These are phyloP conservation scores for Peromyscus attwateri DNA, from an alignment of 2,797 vertebrate genomes.

Conservation along the genomic window DNA sequence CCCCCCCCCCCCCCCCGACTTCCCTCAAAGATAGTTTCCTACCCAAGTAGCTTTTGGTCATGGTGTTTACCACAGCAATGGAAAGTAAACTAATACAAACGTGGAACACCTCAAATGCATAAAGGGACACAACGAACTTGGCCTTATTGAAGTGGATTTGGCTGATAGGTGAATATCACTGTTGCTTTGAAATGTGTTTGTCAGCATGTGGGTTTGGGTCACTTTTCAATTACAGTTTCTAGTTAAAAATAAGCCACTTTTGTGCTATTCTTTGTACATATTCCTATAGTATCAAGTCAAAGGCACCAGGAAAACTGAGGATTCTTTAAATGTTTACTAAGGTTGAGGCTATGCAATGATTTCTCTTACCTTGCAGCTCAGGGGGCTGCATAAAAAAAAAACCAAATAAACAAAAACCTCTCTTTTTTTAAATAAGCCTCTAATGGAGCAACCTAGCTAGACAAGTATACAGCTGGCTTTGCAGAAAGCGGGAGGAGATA, in stretches of 20 bases:
- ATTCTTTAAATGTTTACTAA: conserved; percentile 35
- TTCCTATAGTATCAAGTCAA: neutral
- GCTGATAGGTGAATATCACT: conserved; percentile 36
- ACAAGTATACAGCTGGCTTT: neutral
- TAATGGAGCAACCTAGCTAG: neutral
- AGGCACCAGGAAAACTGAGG: neutral
- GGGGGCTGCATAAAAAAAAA: neutral
- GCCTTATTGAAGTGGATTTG: neutral
- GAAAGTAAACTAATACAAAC: neutral
- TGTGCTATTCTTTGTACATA: conserved; percentile 12
- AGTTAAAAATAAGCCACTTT: neutral
- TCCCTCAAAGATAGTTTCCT: neutral
- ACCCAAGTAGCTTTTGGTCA: neutral
- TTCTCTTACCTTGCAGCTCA: conserved; percentile 5
- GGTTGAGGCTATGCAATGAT: neutral
- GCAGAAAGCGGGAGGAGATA: neutral
- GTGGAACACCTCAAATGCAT: neutral
- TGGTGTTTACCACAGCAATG: neutral
- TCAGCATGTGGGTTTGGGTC: neutral
- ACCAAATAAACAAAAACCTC: neutral
- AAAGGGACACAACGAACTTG: neutral
- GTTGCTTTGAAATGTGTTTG: conserved; percentile 20
- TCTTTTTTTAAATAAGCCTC: conserved; percentile 21
- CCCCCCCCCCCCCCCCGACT: no score
- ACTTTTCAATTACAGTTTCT: conserved; percentile 46